These are phyloP conservation scores for Diaperis boleti DNA, from an alignment of 2,888 invertebrate genomes.

Conservation along the genomic window DNA sequence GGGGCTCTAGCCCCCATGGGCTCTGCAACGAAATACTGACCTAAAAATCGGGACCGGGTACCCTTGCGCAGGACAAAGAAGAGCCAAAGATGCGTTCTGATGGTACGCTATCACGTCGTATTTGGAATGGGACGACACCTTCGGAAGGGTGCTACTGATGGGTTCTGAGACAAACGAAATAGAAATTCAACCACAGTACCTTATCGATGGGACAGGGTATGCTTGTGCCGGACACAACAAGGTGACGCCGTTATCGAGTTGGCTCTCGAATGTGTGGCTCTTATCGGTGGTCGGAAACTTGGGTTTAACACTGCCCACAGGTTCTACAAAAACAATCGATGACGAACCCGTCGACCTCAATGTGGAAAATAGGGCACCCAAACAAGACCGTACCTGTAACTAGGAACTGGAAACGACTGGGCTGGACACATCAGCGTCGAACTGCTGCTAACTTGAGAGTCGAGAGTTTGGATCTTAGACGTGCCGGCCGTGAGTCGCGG, in stretches of 20 bases:
- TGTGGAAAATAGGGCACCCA: constrained; percentile 8
- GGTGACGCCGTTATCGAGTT: constrained; percentile 70
- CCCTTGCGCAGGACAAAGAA: constrained; percentile 80
- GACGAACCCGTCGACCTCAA: background rate
- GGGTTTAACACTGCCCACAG: constrained; percentile 72
- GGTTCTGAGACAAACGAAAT: constrained; percentile 66
- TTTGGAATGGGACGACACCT: constrained; percentile 64
- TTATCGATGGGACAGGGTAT: constrained; percentile 80
- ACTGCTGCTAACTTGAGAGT: constrained; percentile 46
- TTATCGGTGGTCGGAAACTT: constrained; percentile 76
- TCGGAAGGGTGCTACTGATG: constrained; percentile 68
- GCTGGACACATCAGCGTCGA: constrained; percentile 74
- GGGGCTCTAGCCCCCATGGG: constrained; percentile 62
- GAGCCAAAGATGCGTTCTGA: constrained; percentile 64
- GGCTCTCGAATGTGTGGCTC: constrained; percentile 72
- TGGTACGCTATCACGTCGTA: constrained; percentile 60
- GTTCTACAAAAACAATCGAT: constrained; percentile 64
- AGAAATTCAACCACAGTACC: constrained; percentile 71
- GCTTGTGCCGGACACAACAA: constrained; percentile 82
- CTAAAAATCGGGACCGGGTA: constrained; percentile 72
- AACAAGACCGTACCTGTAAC: constrained; percentile 73
- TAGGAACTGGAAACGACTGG: constrained; percentile 76
- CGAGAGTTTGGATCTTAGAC: constrained; percentile 57
- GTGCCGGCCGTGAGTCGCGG: constrained; percentile 65
- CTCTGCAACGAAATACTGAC: constrained; percentile 65